phyloP scores from a whole-genome alignment of 2,888 invertebrate genomes.

The Dasypolia templi region DNA sequence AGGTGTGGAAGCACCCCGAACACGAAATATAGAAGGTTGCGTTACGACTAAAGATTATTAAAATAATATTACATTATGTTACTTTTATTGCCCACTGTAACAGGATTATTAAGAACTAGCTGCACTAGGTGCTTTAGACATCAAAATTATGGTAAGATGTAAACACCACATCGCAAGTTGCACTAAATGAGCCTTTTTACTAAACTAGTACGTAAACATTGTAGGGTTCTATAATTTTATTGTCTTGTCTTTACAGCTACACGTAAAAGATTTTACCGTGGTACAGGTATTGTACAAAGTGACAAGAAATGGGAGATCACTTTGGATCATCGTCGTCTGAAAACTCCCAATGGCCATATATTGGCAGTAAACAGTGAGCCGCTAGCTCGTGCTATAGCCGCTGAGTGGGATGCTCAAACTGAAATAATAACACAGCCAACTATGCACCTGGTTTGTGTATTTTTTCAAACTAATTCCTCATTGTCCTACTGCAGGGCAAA shows the following conservation, averaged over 20 bases:
- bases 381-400: slow-evolving; percentile 97
- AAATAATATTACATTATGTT: slow-evolving; percentile 62
- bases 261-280: slow-evolving; percentile 93
- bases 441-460: slow-evolving; percentile 96
- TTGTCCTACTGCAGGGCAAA: not conserved
- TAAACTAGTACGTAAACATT: not conserved
- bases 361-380: slow-evolving; percentile 95
- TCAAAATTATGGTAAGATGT: slow-evolving; percentile 77
- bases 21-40: not conserved
- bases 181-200: not conserved
- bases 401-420: slow-evolving; percentile 98
- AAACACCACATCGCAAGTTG: too few species aligned
- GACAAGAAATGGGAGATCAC: slow-evolving; percentile 95
- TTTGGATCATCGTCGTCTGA: slow-evolving; percentile 96
- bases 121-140: slow-evolving; percentile 69
- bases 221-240: not conserved
- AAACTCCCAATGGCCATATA: slow-evolving; percentile 96
- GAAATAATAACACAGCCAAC: slow-evolving; percentile 93
- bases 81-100: slow-evolving; percentile 61
- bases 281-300: slow-evolving; percentile 93
- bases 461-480: not conserved
- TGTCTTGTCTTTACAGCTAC: slow-evolving; percentile 78
- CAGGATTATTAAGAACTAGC: slow-evolving; percentile 65
- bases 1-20: too few species aligned
- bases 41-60: not conserved